Evolutionary conservation across 2,113 vertebrate species (phyloP).

Genomic region (Ia io): DNA sequence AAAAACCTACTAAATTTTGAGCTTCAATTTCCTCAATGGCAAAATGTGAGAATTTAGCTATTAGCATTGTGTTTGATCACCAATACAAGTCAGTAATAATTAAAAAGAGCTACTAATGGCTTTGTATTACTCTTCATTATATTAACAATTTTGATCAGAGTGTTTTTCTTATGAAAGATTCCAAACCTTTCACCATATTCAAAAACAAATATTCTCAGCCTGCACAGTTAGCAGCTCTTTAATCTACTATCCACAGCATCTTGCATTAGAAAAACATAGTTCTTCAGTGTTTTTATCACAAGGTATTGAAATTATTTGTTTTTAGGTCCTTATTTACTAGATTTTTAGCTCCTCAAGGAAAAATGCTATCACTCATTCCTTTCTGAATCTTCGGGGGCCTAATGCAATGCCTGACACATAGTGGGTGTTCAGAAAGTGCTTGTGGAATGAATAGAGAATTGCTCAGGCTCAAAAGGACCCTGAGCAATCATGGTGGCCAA

Average conservation of each 20-base stretch:
- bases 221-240: not conserved
- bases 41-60: conserved; percentile 1
- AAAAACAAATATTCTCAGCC: not conserved
- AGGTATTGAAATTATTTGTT: not conserved
- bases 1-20: conserved; percentile 2
- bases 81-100: not conserved
- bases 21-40: not conserved
- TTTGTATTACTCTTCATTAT: not conserved
- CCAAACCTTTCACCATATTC: not conserved
- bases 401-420: not conserved
- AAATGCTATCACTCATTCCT: not conserved
- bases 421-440: not conserved
- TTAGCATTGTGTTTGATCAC: not conserved
- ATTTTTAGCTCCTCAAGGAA: not conserved
- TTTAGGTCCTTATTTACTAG: not conserved
- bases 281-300: not conserved
- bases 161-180: conserved; percentile 4
- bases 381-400: not conserved
- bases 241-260: not conserved
- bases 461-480: not conserved
- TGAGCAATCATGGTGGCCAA: not conserved
- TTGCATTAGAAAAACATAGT: not conserved
- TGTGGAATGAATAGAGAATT: not conserved
- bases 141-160: not conserved
- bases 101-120: not conserved